phyloP scores from a whole-genome alignment of 2,888 invertebrate species.

The Xestobium rufovillosum region DNA sequence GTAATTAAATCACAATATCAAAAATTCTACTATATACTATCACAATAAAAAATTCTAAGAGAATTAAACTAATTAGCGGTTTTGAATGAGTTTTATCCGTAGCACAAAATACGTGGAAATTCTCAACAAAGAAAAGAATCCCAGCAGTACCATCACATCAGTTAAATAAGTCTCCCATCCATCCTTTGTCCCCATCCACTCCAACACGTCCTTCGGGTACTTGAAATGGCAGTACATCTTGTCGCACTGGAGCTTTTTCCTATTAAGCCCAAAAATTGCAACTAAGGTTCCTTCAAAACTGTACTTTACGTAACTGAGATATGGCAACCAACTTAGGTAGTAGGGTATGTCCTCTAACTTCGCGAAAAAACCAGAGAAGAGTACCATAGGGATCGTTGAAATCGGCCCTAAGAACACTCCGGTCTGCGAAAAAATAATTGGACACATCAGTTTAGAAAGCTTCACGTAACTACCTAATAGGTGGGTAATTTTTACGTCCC shows the following conservation, averaged over 20 bases:
- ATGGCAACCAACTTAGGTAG: slow-evolving; percentile 84
- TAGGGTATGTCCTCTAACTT: slow-evolving; percentile 85
- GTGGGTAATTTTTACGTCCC: too few species aligned
- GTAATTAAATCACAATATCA: slow-evolving; percentile 1
- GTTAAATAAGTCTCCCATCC: slow-evolving; percentile 61
- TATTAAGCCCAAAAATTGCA: slow-evolving; percentile 80
- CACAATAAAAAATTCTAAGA: slow-evolving; percentile 1
- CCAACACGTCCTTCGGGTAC: slow-evolving; percentile 72
- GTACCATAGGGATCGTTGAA: slow-evolving; percentile 81
- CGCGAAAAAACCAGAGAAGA: slow-evolving; percentile 93
- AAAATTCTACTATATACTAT: neutral
- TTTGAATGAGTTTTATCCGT: slow-evolving; percentile 64
- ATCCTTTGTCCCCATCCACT: slow-evolving; percentile 76
- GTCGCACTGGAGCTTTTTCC: slow-evolving; percentile 74
- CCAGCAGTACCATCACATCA: slow-evolving; percentile 73
- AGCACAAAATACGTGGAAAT: slow-evolving; percentile 76
- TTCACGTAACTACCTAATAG: too few species aligned
- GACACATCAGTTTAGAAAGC: too few species aligned
- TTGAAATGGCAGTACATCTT: slow-evolving; percentile 78
- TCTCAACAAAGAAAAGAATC: slow-evolving; percentile 71
- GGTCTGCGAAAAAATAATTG: slow-evolving; percentile 38
- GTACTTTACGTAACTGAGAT: slow-evolving; percentile 84
- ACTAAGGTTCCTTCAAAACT: slow-evolving; percentile 91
- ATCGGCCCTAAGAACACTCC: slow-evolving; percentile 79
- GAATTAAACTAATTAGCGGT: slow-evolving; percentile 21